A percentile compares a stretch with the other conserved stretches of the same genome.
Evolutionary conservation across 2,888 invertebrate genomes (phyloP).

Genomic region (Habroteleia sp.): DNA sequence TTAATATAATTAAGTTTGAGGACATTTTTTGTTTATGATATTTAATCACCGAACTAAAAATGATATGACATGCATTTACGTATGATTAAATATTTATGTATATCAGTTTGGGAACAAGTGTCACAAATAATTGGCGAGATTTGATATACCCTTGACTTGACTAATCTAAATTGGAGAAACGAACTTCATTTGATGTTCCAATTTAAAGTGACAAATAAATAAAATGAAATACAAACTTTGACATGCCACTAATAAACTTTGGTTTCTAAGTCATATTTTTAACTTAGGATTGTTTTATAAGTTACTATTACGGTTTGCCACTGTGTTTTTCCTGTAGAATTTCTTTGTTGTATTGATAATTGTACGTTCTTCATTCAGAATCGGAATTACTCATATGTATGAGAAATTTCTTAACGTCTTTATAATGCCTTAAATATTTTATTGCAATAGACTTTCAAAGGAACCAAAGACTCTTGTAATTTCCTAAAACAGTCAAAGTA

Average conservation of each 20-base stretch:
- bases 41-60: slow-evolving; percentile 3
- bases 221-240: not conserved
- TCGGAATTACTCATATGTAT: slow-evolving; percentile 5
- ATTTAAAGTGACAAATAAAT: not conserved
- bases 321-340: too few species aligned
- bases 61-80: slow-evolving; percentile 10
- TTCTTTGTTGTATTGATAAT: too few species aligned
- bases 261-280: too few species aligned
- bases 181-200: not conserved
- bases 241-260: too few species aligned
- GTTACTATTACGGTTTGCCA: too few species aligned
- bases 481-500: slow-evolving; percentile 29
- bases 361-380: too few species aligned
- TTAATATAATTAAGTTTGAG: too few species aligned
- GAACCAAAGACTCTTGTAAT: slow-evolving; percentile 26
- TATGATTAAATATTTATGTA: not conserved
- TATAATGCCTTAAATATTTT: slow-evolving; percentile 30
- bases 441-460: slow-evolving; percentile 27
- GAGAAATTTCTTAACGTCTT: slow-evolving; percentile 26
- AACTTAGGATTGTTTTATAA: too few species aligned
- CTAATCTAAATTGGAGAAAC: slow-evolving; percentile 6
- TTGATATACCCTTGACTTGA: slow-evolving; percentile 18
- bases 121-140: slow-evolving; percentile 34
- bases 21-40: not conserved
- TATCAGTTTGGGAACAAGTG: slow-evolving; percentile 21